Evolutionary conservation across 2,888 invertebrate species (phyloP).

Genomic region (Eilema griseolum): DNA sequence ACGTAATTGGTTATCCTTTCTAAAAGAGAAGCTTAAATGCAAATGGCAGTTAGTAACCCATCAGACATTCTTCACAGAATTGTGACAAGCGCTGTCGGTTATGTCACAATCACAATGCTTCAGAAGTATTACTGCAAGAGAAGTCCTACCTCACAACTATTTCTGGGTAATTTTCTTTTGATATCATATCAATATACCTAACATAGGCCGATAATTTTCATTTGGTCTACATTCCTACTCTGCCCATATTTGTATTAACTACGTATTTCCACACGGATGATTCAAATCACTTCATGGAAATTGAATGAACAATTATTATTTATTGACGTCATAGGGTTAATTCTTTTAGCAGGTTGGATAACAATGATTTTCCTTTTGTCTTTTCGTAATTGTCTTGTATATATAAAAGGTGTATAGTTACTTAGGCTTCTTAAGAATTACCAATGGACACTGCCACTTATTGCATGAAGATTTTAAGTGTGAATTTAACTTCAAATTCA

Average conservation of each 20-base stretch:
- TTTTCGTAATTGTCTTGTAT: constrained; percentile 28
- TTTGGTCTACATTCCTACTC: neutral
- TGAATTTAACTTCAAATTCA: neutral
- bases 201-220: neutral
- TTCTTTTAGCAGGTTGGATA: constrained; percentile 28
- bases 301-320: constrained; percentile 35
- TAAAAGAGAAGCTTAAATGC: too few relatives aligned
- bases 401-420: neutral
- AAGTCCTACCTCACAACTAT: too few relatives aligned
- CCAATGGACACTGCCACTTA: neutral
- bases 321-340: constrained; percentile 34
- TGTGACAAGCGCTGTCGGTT: neutral
- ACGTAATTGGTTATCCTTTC: too few relatives aligned
- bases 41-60: too few relatives aligned
- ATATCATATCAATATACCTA: neutral
- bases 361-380: constrained; percentile 35
- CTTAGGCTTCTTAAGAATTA: neutral
- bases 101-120: neutral
- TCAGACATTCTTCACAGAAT: neutral
- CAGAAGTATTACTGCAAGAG: neutral
- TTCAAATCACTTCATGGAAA: constrained; percentile 38
- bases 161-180: neutral
- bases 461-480: neutral
- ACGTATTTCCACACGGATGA: constrained; percentile 26
- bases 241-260: neutral